These are phyloP conservation scores for Fistularia commersonii DNA, from an alignment of 2,797 vertebrate species.

Conservation along the genomic window DNA sequence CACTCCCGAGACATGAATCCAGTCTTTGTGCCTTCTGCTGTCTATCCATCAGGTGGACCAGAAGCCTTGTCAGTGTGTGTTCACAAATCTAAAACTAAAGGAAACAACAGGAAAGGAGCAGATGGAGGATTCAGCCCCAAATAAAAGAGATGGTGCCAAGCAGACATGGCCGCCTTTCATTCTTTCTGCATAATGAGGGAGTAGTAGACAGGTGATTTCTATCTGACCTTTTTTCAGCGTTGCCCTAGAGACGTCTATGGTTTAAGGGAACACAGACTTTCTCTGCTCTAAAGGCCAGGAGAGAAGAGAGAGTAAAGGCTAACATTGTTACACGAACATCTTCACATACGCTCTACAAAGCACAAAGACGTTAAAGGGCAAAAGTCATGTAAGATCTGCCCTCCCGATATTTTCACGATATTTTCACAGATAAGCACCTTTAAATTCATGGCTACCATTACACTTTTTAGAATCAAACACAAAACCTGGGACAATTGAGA, in stretches of 20 bases:
- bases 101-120: slow-evolving; percentile 32
- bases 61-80: slow-evolving; percentile 12
- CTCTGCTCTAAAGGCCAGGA: slow-evolving; percentile 3
- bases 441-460: too few species aligned
- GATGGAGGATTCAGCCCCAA: slow-evolving; percentile 3
- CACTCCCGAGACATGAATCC: background rate
- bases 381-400: too few species aligned
- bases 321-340: too few species aligned
- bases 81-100: slow-evolving; percentile 12
- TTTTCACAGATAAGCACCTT: too few species aligned
- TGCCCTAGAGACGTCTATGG: slow-evolving; percentile 26
- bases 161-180: slow-evolving; percentile 24
- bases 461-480: too few species aligned
- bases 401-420: too few species aligned
- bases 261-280: slow-evolving; percentile 12
- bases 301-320: background rate
- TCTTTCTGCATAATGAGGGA: slow-evolving; percentile 12
- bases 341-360: too few species aligned
- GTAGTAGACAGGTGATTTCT: slow-evolving; percentile 13
- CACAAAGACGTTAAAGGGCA: too few species aligned
- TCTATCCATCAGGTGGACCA: slow-evolving; percentile 10
- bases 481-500: too few species aligned
- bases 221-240: slow-evolving; percentile 25
- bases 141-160: slow-evolving; percentile 33
- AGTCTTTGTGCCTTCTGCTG: slow-evolving; percentile 1